Evolutionary conservation across 1,140 invertebrate genomes (phyloP), one percentile per base, ranked within the genome.

Genomic region (Thrips palmi): DNA sequence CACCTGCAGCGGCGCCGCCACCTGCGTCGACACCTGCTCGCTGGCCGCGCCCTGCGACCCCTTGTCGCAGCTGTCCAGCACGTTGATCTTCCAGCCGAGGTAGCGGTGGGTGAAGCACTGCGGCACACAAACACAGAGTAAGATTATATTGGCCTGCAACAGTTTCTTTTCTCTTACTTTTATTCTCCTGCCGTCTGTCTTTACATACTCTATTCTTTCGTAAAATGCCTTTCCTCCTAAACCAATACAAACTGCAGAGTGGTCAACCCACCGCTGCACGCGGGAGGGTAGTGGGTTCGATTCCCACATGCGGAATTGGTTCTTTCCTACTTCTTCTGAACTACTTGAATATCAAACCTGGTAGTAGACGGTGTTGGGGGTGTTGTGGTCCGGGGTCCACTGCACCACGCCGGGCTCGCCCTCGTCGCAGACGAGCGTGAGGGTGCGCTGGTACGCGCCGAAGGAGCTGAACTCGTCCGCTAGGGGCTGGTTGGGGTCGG

Each of bases 41-140:
- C 69, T 77, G 8, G 63, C 67, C 2, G 60, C 54, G 12, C 52
- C 38, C 19, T 23, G n/a, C 4, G 30, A 21, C 39, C 45, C 40
- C 32, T 53, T 52, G 31, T 83, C 76, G 49, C 87, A 92, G 10
- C 62, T 56, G 52, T 96, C 84, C 17, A 80, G 65, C 1, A 96
- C 83, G 48, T 87, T 77, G 44, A 96, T 94, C 58, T 87, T 91
- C 85, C 87, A 93, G 23, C 91, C 91, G 37, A 94, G 67, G 51
- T 89, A 77, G 24, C 87, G 78, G 58, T 92, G 84, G 7, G 82
- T 82, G 60, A 78, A 93, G 54, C 87, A 92, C 78, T 91, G 58
- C 19, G 63, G 59, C n/a, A 42, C 44, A 45, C 22, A 43, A 46
- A 44, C 44, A 37, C 36, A 23, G 15, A 19, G 2, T 15, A 24